Conservation (phyloP, 1,140 invertebrate species). For the Maniola jurtina region DNA sequence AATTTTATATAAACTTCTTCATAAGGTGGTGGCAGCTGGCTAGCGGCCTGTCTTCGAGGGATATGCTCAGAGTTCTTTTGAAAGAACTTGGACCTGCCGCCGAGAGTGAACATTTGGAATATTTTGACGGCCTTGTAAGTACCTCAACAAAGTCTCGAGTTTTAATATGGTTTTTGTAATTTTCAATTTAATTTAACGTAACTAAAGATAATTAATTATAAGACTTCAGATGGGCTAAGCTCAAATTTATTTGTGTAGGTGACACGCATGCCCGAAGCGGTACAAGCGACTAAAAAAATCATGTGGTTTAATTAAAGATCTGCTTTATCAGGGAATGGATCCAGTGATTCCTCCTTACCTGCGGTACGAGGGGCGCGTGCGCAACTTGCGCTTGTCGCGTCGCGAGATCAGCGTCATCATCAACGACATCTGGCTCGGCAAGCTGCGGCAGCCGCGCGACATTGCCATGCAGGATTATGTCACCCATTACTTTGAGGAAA, state of each 20-base stretch:
- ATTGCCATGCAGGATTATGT: slow-evolving; percentile 70
- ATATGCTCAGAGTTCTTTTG: slow-evolving; percentile 63
- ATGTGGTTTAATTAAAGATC: neutral
- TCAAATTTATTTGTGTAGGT: no score
- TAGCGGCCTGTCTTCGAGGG: slow-evolving; percentile 60
- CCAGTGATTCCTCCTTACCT: slow-evolving; percentile 69
- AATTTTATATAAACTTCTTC: neutral
- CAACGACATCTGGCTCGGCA: slow-evolving; percentile 71
- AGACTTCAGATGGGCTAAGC: no score
- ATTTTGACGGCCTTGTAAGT: slow-evolving; percentile 73
- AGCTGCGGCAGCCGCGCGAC: slow-evolving; percentile 37
- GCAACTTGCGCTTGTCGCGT: slow-evolving; percentile 70
- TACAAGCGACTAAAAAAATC: no score
- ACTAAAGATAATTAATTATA: no score
- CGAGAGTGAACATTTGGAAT: slow-evolving; percentile 65
- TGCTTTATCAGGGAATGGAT: slow-evolving; percentile 60
- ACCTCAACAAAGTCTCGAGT: no score
- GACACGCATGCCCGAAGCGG: no score
- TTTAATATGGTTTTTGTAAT: neutral
- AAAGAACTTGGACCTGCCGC: slow-evolving; percentile 71
- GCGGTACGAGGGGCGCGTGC: slow-evolving; percentile 64
- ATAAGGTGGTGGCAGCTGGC: slow-evolving; percentile 69
- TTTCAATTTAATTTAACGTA: neutral
- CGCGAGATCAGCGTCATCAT: slow-evolving; percentile 71
- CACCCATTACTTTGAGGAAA: slow-evolving; percentile 67